A percentile compares a stretch with the other conserved stretches of the same genome.
Conservation (phyloP, 1,140 invertebrate species). For the Zelostemma sp. region DNA sequence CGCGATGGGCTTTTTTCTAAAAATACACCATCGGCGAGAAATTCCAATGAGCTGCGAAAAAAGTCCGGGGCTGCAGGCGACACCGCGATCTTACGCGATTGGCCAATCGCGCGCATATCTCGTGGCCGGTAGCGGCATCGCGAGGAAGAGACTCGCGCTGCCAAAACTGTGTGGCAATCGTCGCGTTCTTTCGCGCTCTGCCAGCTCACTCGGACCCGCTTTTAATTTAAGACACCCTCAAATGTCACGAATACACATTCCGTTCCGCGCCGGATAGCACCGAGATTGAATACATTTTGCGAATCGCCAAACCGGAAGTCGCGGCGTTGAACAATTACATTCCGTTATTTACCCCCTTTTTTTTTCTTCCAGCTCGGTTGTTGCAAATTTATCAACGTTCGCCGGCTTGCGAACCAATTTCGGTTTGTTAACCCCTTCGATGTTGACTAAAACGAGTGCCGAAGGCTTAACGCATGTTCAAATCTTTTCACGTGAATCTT, state of each 20-base stretch:
- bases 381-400: too few relatives aligned
- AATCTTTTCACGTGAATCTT: too few relatives aligned
- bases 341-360: too few relatives aligned
- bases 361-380: too few relatives aligned
- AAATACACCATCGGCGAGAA: conserved; percentile 37
- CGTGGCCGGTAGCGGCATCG: conserved; percentile 7
- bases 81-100: conserved; percentile 26
- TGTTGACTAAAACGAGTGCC: too few relatives aligned
- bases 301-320: conserved; percentile 31
- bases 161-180: conserved; percentile 64
- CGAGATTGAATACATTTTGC: conserved; percentile 51
- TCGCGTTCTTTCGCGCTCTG: conserved; percentile 52
- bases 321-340: conserved; percentile 6
- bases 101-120: conserved; percentile 26
- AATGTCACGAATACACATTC: conserved; percentile 65
- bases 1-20: conserved; percentile 37
- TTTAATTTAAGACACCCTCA: conserved; percentile 67
- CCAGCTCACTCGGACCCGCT: conserved; percentile 51
- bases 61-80: conserved; percentile 4
- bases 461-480: too few relatives aligned
- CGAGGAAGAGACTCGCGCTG: conserved; percentile 33
- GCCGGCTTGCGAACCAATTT: too few relatives aligned
- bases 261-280: conserved; percentile 48
- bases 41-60: conserved; percentile 30
- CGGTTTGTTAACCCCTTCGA: too few relatives aligned